Evolutionary conservation across 2,113 vertebrate species (phyloP), one percentile per base, ranked within the genome.

Genomic region (Gambusia affinis): DNA sequence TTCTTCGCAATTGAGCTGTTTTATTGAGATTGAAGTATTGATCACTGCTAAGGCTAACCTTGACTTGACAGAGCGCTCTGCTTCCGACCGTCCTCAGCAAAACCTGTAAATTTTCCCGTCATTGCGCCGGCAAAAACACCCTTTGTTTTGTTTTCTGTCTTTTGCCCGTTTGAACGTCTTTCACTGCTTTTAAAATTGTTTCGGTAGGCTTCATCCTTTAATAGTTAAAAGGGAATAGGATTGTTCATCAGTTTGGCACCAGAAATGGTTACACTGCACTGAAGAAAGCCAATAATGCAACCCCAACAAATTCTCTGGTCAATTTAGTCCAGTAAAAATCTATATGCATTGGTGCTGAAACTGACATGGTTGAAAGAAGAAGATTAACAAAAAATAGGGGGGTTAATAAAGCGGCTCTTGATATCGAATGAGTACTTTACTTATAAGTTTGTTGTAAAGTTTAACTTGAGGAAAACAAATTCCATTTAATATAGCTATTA

Each of bases 1-100:
- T 95, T 84, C 92, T 89, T 92, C 91, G 89, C 95, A 95, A 94
- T 96, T 96, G 94, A 95, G 95, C 96, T 95, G 92, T 94, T 97
- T 97, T 96, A 97, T 97, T 95, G 95, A 97, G 96, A 97, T 96
- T 92, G 95, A 96, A 95, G 92, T 97, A 98, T 98, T 97, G 96
- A 97, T 98, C 95, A 97, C 95, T 95, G 87, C 79, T 93, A 85
- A 85, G 93, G 75, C 94, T 93, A 94, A 94, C 93, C 93, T 93
- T 95, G 94, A 94, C 94, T 95, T 91, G 88, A 94, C 90, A 80
- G 90, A 93, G 93, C 83, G 85, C 80, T 82, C 76, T 80, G 76
- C 61, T 70, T 73, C 67, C 73, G 75, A 73, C 83, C 82, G 88
- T 91, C 82, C 72, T 67, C 60, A 74, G 75, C 61, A 78, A 83